Conservation (phyloP, 2,888 invertebrate genomes). For the Tetheella fluctuosa region DNA sequence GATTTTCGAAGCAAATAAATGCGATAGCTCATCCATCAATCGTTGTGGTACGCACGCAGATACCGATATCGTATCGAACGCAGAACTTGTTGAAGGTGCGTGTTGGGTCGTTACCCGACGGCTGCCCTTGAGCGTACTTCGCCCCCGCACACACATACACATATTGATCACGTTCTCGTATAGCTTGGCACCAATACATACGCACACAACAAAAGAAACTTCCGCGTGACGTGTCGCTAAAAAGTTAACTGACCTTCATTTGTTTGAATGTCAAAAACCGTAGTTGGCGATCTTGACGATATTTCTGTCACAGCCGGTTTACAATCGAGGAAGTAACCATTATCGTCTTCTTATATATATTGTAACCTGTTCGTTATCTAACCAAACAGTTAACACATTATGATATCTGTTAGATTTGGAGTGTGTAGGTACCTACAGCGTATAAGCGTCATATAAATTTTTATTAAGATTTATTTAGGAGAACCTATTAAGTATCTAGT, state of each 20-base stretch:
- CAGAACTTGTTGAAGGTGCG: constrained; percentile 47
- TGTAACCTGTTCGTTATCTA: neutral
- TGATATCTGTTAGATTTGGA: neutral
- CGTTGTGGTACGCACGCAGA: constrained; percentile 24
- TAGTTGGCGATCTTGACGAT: constrained; percentile 21
- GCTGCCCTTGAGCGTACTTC: constrained; percentile 78
- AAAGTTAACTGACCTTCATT: constrained; percentile 63
- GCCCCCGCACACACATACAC: constrained; percentile 53
- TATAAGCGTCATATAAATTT: too few species aligned
- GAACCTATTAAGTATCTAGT: too few species aligned
- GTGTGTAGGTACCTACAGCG: neutral
- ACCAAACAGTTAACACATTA: neutral
- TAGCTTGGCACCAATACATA: constrained; percentile 13
- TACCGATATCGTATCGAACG: constrained; percentile 38
- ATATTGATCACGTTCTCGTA: constrained; percentile 16
- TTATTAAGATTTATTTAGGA: too few species aligned
- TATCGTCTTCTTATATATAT: constrained; percentile 4
- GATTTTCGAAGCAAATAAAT: constrained; percentile 14
- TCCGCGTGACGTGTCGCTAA: constrained; percentile 53
- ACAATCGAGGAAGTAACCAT: constrained; percentile 15
- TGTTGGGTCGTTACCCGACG: constrained; percentile 71
- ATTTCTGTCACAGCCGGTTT: constrained; percentile 27
- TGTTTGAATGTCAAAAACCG: constrained; percentile 44
- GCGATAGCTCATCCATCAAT: constrained; percentile 28
- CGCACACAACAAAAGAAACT: constrained; percentile 37